Base-by-base conservation (phyloP, 2,113 vertebrate genomes). In the Siphamia tubifer region DNA sequence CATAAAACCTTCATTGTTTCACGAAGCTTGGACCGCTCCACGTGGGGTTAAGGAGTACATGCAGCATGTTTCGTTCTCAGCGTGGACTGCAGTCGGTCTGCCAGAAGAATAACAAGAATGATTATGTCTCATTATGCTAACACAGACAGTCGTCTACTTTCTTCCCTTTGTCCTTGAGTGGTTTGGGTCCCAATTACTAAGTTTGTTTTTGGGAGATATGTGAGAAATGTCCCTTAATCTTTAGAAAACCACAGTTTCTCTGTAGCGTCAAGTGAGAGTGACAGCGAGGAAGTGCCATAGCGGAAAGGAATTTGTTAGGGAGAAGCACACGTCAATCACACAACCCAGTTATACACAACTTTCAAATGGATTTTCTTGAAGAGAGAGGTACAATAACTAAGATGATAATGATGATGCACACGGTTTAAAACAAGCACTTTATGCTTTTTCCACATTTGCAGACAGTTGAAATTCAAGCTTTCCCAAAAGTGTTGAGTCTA, bases 41-140 rank as follows among this genome's bases (percentile, higher is more conserved):
- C 47, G 52, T 78, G 47, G 48, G 49, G 45, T 76, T 19, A 27
- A 42, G 30, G 15, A 64, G 53, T 66, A 28, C 32, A 43, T 69
- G 75, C 56, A 21, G 39, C 54, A 60, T 25, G 38, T 71, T 65
- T 66, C 8, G 0, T 32, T 24, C 23, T 17, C 24, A 31, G 20
- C 19, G 34, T 47, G 72, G 61, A 75, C 78, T 81, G 78, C 61
- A 65, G 40, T 19, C 52, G 57, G 57, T 64, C 56, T 74, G 60
- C 68, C 70, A 72, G 21, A 45, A 35, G 61, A 85, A 74, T 73
- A 76, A 75, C 62, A 77, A 5, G 1, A 68, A 42, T 17, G 49
- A 73, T 83, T 85, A 81, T 61, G 53, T 61, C 64, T 82, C 68
- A 87, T 88, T 89, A 84, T 39, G 3, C 61, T 54, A 80, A 79